These are phyloP conservation scores for Drosophila limbata DNA, from an alignment of 2,888 invertebrate genomes.

Conservation along the genomic window DNA sequence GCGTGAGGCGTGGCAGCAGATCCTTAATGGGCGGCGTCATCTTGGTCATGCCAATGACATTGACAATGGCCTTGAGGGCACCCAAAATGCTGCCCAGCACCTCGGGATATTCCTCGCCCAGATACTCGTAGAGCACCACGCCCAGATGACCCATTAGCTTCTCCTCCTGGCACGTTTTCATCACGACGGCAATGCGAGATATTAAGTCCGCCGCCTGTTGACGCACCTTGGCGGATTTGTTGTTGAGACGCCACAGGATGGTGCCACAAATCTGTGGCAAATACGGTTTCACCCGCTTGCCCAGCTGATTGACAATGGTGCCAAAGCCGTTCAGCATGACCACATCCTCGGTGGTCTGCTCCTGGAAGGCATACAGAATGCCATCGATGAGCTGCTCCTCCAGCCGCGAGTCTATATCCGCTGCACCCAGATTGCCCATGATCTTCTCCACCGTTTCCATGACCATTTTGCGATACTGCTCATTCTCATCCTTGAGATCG, in stretches of 20 bases:
- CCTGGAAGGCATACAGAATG: conserved; percentile 99
- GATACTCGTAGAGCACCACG: conserved; percentile 98
- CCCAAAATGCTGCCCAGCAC: conserved; percentile 99
- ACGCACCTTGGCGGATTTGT: conserved; percentile 99
- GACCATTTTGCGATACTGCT: conserved; percentile 99
- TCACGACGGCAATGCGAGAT: conserved; percentile 98
- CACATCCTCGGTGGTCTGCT: conserved; percentile 99
- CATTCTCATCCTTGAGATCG: conserved; percentile 99
- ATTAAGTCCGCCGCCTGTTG: conserved; percentile 99
- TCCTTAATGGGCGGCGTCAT: conserved; percentile 99
- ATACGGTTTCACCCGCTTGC: conserved; percentile 99
- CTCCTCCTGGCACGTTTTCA: conserved; percentile 99
- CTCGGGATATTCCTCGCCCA: conserved; percentile 99
- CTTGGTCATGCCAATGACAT: conserved; percentile 99
- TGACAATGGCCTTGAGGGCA: conserved; percentile 99
- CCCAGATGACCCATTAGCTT: conserved; percentile 99
- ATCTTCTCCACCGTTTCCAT: conserved; percentile 99
- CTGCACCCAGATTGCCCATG: conserved; percentile 98
- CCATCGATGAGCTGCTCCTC: conserved; percentile 99
- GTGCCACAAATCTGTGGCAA: conserved; percentile 99
- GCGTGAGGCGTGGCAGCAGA: conserved; percentile 97
- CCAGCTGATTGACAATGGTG: conserved; percentile 98
- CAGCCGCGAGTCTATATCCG: conserved; percentile 98
- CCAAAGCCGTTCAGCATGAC: conserved; percentile 99
- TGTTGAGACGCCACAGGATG: conserved; percentile 99